phyloP scores from a whole-genome alignment of 1,140 invertebrate species.

The Neodiprion fabricii region DNA sequence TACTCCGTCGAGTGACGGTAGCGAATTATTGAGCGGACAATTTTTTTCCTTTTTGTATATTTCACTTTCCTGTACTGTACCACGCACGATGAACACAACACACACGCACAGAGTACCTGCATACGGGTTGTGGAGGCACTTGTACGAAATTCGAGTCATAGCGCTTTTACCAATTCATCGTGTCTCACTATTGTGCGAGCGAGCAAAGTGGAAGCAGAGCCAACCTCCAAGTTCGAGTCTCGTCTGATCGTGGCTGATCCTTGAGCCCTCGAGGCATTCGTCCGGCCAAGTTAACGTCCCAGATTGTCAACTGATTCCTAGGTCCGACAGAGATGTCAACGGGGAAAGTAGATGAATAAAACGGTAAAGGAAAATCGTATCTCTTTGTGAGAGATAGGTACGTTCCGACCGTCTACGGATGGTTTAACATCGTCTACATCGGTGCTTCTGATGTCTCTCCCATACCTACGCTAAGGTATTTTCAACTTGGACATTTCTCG shows the following conservation, averaged over 20 bases:
- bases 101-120: too few species aligned
- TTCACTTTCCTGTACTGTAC: too few species aligned
- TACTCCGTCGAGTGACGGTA: too few species aligned
- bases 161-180: conserved; percentile 4
- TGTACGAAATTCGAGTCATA: too few species aligned
- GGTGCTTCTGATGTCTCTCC: background rate
- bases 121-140: too few species aligned
- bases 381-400: background rate
- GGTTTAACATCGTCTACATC: background rate
- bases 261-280: background rate
- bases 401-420: background rate
- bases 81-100: too few species aligned
- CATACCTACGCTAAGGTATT: background rate
- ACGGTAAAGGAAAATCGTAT: background rate
- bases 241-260: background rate
- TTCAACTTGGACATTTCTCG: background rate
- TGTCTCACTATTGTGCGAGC: background rate
- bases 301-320: background rate
- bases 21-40: too few species aligned
- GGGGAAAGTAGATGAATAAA: background rate
- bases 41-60: too few species aligned
- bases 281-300: background rate
- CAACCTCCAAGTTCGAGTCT: background rate
- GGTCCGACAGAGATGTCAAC: background rate
- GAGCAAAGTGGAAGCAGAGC: background rate